Base-by-base conservation (phyloP, 2,797 vertebrate genomes). In the Staurois parvus region DNA sequence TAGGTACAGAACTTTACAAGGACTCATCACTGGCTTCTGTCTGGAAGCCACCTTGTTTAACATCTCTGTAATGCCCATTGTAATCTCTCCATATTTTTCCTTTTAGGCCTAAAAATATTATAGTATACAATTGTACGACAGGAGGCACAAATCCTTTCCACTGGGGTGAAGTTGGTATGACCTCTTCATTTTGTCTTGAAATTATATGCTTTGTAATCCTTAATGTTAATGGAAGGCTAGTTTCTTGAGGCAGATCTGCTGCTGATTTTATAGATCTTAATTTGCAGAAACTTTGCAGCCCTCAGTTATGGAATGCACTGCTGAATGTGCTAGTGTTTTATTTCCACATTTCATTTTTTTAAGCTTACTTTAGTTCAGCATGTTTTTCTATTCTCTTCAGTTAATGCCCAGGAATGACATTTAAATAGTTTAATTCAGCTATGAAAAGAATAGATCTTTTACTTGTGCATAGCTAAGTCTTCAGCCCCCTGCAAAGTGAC, bases 141-240 rank as follows among this genome's bases (percentile, higher is more conserved):
- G 96, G 96, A 74, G 94, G 95, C 81, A 96, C 96, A 90, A 97
- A 97, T 90, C 96, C 96, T 77, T 97, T 97, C 90, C 96, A 94
- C 91, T 97, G 96, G 96, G 96, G 96, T 87, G 96, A 97, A 96
- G 95, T 97, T 89, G 96, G 96, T 97, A 97, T 91, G 96, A 87
- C 2, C 74, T 1, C 0, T 68, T 75, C 6, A 17, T 62, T 70
- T 34, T 72, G n/a, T 34, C 29, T 72, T 85, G 37, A 42, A 19
- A 1, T 56, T 13, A 40, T 59, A 88, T 59, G 66, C 89, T 81
- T 56, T 40, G 9, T 4, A 17, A n/a, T 40, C 42, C 42, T 52
- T 72, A 72, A n/a, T 42, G 69, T n/a, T 72, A 37, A 40, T 32
- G 42, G 7, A 8, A 81, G 67, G 66, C 1, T 72, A 72, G 68